Conservation (phyloP, 1,140 invertebrate species). For the Drosophila chauvacae region DNA sequence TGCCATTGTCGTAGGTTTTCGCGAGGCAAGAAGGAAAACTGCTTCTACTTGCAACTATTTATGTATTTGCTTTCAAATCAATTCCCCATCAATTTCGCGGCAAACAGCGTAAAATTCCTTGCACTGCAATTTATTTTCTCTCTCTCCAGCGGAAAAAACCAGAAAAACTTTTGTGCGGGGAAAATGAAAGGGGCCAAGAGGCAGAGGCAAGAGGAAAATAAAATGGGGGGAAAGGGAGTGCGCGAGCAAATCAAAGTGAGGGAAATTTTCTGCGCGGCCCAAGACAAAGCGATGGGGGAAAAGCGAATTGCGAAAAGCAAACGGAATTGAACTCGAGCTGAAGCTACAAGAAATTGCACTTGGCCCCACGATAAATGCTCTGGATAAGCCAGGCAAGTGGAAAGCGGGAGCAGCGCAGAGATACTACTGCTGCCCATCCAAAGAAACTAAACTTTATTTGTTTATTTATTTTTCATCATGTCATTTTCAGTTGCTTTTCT, state of each 20-base stretch:
- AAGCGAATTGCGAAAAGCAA: slow-evolving; percentile 46
- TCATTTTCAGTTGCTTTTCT: slow-evolving; percentile 66
- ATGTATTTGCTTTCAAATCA: slow-evolving; percentile 82
- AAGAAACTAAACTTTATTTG: slow-evolving; percentile 57
- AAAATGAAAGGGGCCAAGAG: background rate
- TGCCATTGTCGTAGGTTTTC: slow-evolving; percentile 36
- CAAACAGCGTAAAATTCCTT: slow-evolving; percentile 74
- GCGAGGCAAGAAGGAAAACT: background rate
- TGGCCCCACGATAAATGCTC: slow-evolving; percentile 77
- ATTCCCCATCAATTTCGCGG: slow-evolving; percentile 80
- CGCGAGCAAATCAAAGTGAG: slow-evolving; percentile 33
- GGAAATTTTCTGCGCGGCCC: slow-evolving; percentile 45
- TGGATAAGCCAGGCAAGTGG: slow-evolving; percentile 56
- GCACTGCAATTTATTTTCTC: slow-evolving; percentile 77
- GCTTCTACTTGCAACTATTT: slow-evolving; percentile 65
- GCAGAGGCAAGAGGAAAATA: background rate
- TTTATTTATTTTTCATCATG: slow-evolving; percentile 77
- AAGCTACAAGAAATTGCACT: slow-evolving; percentile 74
- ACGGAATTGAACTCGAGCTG: slow-evolving; percentile 68
- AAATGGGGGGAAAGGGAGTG: background rate
- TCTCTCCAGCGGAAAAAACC: slow-evolving; percentile 33
- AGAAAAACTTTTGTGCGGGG: slow-evolving; percentile 31
- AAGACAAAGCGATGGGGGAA: slow-evolving; percentile 35
- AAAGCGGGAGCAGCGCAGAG: slow-evolving; percentile 2
- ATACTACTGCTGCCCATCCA: background rate